Base-by-base conservation (phyloP, 2,113 vertebrate genomes). In the Stigmatopora nigra region DNA sequence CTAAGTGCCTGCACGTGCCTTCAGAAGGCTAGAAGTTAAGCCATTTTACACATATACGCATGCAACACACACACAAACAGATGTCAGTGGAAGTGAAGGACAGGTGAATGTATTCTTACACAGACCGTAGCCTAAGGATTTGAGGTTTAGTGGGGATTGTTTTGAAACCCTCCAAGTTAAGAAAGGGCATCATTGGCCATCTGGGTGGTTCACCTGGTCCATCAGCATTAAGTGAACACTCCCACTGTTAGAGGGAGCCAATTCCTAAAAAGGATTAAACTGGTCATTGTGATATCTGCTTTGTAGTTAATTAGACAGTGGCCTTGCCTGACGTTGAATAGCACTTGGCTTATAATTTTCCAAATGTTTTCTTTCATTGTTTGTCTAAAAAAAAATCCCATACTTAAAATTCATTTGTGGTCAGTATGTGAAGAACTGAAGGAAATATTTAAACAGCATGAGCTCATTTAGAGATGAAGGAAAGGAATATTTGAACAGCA, bases 121-220 rank as follows among this genome's bases (percentile, higher is more conserved):
- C 61, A n/a, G 41, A 61, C 9, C 41, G 56, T 72, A 59, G 45
- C 70, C 63, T 71, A 55, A 25, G 53, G 65, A 65, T 86, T 72
- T 65, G 53, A 49, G 75, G 72, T 83, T 82, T 84, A 86, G 81
- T 66, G 31, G 73, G 45, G 77, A 79, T 87, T 75, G 76, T 67
- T 65, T 77, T 75, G 78, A 79, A 84, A 82, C 81, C 70, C 64
- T 68, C 48, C 44, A 55, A 85, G 73, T 64, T 70, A 67, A 70
- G 41, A 70, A 78, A 82, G 67, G 71, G 71, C 76, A 67, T 70
- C 70, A 63, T 48, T 48, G 65, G 61, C 83, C 83, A 84, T 84
- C 79, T 87, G 79, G 69, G 52, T 65, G 8, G 49, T 45, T 79
- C 65, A 77, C 73, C 68, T 82, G 35, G 62, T 5, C 0, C 61